These are phyloP conservation scores for Cotesia chilonis DNA, from an alignment of 1,140 invertebrate species.

Conservation along the genomic window DNA sequence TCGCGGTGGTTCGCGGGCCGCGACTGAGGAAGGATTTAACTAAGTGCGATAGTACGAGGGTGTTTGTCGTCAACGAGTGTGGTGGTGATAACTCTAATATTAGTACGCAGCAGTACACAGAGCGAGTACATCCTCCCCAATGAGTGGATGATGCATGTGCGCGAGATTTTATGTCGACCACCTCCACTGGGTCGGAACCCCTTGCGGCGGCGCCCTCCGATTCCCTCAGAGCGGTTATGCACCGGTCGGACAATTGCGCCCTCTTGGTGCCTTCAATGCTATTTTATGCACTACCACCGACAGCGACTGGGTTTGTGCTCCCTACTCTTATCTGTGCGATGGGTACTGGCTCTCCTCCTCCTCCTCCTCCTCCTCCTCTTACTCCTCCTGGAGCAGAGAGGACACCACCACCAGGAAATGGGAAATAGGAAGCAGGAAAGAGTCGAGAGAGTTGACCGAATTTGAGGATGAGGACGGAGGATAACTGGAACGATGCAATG, in stretches of 20 bases:
- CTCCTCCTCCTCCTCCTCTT: too few species aligned
- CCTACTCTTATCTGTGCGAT: background rate
- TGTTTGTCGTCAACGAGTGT: background rate
- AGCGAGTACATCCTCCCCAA: slow-evolving; percentile 64
- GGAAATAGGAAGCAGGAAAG: too few species aligned
- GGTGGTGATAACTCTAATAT: slow-evolving; percentile 46
- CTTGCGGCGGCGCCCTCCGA: slow-evolving; percentile 27
- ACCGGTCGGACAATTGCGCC: slow-evolving; percentile 41
- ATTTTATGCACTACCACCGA: too few species aligned
- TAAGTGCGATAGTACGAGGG: slow-evolving; percentile 22
- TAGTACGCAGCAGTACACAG: slow-evolving; percentile 50
- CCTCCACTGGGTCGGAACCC: slow-evolving; percentile 46
- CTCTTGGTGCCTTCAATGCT: slow-evolving; percentile 1
- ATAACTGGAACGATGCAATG: background rate
- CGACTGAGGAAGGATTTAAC: slow-evolving; percentile 46
- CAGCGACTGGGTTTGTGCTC: slow-evolving; percentile 3
- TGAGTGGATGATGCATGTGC: slow-evolving; percentile 66
- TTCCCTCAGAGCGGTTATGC: slow-evolving; percentile 30
- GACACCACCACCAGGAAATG: too few species aligned
- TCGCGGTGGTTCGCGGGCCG: slow-evolving; percentile 40
- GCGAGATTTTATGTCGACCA: slow-evolving; percentile 65
- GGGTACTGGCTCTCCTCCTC: background rate
- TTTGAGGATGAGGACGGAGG: too few species aligned
- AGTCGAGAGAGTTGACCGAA: too few species aligned
- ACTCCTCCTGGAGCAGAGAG: too few species aligned